Conservation (phyloP, 1,140 invertebrate genomes). For the Drosophila navojoa region DNA sequence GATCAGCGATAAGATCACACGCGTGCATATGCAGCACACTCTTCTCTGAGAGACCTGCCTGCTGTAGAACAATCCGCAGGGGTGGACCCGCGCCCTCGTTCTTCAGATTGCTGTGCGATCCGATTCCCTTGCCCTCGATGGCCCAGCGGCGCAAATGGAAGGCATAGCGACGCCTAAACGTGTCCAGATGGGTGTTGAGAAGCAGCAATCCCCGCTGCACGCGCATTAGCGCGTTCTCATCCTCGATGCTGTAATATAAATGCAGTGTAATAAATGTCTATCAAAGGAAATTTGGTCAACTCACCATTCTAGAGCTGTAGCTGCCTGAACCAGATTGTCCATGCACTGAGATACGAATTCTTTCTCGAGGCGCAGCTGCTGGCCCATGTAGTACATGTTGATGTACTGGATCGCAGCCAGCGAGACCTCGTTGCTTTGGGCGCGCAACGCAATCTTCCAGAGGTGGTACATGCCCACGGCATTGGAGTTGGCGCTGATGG, state of each 20-base stretch:
- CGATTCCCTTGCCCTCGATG: constrained; percentile 91
- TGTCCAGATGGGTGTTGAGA: constrained; percentile 96
- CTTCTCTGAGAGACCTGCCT: constrained; percentile 92
- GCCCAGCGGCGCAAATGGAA: constrained; percentile 94
- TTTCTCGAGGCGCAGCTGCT: constrained; percentile 94
- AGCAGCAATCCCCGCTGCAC: constrained; percentile 95
- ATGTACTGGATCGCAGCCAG: constrained; percentile 97
- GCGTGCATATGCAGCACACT: constrained; percentile 90
- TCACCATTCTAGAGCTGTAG: constrained; percentile 87
- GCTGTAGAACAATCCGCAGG: constrained; percentile 92
- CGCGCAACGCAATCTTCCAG: constrained; percentile 95
- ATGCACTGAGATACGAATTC: constrained; percentile 97
- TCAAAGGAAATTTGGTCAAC: background rate
- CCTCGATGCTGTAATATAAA: constrained; percentile 60
- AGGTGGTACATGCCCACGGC: constrained; percentile 95
- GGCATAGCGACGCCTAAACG: constrained; percentile 93
- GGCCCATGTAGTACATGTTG: constrained; percentile 96
- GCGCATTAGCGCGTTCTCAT: constrained; percentile 92
- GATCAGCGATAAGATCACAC: constrained; percentile 94
- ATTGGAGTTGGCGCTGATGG: constrained; percentile 85
- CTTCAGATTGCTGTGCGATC: constrained; percentile 88
- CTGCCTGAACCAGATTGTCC: constrained; percentile 93
- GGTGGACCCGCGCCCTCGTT: constrained; percentile 84
- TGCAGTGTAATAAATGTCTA: background rate
- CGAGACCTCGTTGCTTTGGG: constrained; percentile 96